phyloP scores from a whole-genome alignment of 1,140 invertebrate genomes.

The Drosophila persimilis region DNA sequence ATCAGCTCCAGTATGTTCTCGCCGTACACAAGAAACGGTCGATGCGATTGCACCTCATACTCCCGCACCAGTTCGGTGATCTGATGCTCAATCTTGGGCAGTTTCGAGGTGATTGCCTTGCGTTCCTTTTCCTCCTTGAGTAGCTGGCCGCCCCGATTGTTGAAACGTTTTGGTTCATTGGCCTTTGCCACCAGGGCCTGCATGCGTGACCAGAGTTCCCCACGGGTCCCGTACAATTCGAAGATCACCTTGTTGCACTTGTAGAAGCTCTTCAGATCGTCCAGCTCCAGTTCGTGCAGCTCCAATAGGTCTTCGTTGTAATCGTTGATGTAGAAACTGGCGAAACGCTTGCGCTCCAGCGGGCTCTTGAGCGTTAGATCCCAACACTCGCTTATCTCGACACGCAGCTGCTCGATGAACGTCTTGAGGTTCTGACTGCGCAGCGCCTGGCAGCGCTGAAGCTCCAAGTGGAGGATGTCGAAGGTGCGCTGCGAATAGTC shows the following conservation, averaged over 20 bases:
- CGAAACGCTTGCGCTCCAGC: slow-evolving; percentile 86
- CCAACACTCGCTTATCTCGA: slow-evolving; percentile 88
- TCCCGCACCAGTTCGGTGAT: slow-evolving; percentile 84
- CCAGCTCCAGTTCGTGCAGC: slow-evolving; percentile 89
- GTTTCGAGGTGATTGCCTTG: slow-evolving; percentile 87
- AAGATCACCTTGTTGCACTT: slow-evolving; percentile 87
- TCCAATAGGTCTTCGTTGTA: slow-evolving; percentile 90
- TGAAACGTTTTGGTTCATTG: slow-evolving; percentile 90
- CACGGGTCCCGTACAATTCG: slow-evolving; percentile 86
- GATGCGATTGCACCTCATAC: slow-evolving; percentile 84
- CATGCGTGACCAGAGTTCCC: slow-evolving; percentile 87
- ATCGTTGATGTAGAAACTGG: slow-evolving; percentile 85
- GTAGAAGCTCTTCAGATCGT: slow-evolving; percentile 87
- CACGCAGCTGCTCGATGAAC: slow-evolving; percentile 88
- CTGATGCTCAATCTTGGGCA: slow-evolving; percentile 88
- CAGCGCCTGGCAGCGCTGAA: slow-evolving; percentile 86
- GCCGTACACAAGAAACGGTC: slow-evolving; percentile 85
- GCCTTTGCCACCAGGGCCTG: slow-evolving; percentile 88
- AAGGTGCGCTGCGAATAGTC: slow-evolving; percentile 83
- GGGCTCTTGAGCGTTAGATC: slow-evolving; percentile 87
- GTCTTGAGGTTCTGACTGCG: slow-evolving; percentile 87
- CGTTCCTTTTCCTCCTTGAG: slow-evolving; percentile 92
- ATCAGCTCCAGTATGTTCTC: slow-evolving; percentile 85
- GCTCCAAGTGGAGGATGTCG: slow-evolving; percentile 85
- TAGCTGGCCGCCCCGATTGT: slow-evolving; percentile 92